Conservation (phyloP, 2,888 invertebrate species). For the Cerastoderma edule region DNA sequence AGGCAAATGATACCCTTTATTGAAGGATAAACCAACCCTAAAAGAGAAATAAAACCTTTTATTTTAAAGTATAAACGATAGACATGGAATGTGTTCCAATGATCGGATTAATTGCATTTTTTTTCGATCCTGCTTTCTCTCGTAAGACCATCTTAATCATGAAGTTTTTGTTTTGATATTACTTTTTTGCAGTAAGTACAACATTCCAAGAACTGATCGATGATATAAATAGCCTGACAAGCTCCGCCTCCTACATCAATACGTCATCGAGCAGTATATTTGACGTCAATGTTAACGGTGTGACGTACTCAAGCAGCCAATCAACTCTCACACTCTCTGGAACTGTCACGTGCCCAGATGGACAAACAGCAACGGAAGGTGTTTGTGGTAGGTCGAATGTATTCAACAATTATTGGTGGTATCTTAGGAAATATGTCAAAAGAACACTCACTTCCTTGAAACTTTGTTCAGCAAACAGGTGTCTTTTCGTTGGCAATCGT, state of each 20-base stretch:
- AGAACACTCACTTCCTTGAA: no score
- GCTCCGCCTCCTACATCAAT: conserved; percentile 10
- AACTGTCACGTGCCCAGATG: conserved; percentile 15
- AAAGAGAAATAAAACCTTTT: no score
- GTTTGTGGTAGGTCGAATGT: conserved; percentile 36
- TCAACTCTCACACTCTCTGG: neutral
- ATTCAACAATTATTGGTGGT: no score
- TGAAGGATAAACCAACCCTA: no score
- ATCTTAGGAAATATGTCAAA: no score
- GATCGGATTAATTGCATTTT: neutral
- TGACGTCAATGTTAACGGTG: conserved; percentile 14
- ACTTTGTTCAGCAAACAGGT: no score
- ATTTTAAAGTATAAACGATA: neutral
- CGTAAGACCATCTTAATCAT: no score
- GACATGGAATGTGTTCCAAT: neutral
- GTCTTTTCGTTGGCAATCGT: no score
- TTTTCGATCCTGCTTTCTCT: no score
- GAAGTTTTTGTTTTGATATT: neutral
- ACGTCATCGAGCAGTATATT: neutral
- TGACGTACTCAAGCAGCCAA: neutral
- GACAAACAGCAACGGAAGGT: conserved; percentile 12
- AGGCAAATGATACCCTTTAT: no score
- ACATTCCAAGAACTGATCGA: conserved; percentile 25
- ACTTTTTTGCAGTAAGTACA: conserved; percentile 5
- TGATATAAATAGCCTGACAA: conserved; percentile 12